A percentile compares a stretch with the other conserved stretches of the same genome.
These are phyloP conservation scores for Pyrrhosoma nymphula DNA, from an alignment of 2,888 invertebrate species.

Conservation along the genomic window DNA sequence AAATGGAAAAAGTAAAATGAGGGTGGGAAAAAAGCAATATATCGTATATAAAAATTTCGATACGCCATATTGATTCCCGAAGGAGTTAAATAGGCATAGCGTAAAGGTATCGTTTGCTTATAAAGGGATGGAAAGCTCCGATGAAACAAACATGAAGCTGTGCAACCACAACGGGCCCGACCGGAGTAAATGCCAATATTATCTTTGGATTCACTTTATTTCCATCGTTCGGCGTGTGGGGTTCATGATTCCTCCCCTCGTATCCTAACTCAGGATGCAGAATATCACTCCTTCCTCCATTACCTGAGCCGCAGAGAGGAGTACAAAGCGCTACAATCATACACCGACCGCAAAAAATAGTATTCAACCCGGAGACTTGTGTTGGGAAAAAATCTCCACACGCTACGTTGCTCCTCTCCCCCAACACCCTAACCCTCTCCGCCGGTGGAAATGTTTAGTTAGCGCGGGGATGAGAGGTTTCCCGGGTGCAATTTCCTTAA, in stretches of 20 bases:
- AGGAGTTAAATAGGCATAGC: not conserved
- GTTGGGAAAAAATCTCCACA: not conserved
- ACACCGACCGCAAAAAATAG: not conserved
- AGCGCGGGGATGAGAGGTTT: not conserved
- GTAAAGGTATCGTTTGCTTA: not conserved
- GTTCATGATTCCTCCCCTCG: not conserved
- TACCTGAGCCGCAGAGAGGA: not conserved
- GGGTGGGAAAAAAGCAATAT: not conserved
- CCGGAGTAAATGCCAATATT: constrained; percentile 18
- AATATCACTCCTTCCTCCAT: not conserved
- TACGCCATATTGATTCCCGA: not conserved
- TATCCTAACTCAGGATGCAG: not conserved
- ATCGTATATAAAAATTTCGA: not conserved
- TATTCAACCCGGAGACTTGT: not conserved
- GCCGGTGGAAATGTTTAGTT: not conserved
- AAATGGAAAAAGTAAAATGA: not conserved
- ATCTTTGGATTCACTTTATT: not conserved
- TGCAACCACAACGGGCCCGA: not conserved
- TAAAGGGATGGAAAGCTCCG: not conserved
- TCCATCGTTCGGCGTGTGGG: not conserved
- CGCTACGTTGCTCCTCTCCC: too few species aligned
- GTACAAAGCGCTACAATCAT: not conserved
- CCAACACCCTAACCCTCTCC: not conserved
- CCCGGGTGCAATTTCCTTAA: constrained; percentile 11
- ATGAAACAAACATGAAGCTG: not conserved